Conservation (phyloP, 2,113 vertebrate genomes). For the Acinonyx jubatus region DNA sequence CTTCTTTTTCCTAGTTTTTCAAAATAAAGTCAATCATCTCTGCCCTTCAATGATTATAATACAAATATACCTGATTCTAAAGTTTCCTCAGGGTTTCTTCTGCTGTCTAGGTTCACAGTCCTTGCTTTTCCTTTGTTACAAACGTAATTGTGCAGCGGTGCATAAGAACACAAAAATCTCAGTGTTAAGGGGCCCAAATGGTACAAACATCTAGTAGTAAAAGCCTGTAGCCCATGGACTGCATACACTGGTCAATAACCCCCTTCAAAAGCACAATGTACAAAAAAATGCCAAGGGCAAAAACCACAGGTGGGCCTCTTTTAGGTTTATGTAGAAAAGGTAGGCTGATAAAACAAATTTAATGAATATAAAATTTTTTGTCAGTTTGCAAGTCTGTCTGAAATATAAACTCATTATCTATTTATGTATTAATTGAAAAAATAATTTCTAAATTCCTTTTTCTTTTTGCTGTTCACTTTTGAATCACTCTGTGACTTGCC, state of each 20-base stretch:
- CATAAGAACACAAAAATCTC: not conserved
- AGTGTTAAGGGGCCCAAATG: not conserved
- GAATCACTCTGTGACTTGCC: not conserved
- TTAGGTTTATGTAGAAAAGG: not conserved
- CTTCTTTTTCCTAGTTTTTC: slow-evolving; percentile 43
- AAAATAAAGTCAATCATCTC: slow-evolving; percentile 2
- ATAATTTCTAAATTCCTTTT: slow-evolving; percentile 18
- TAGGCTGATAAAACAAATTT: not conserved
- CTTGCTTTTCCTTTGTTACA: slow-evolving; percentile 28
- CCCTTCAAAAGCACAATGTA: not conserved
- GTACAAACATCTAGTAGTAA: not conserved
- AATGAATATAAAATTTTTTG: not conserved
- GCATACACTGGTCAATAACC: not conserved
- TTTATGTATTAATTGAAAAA: not conserved
- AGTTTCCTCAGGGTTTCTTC: slow-evolving; percentile 31
- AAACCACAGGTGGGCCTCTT: not conserved
- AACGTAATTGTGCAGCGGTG: not conserved
- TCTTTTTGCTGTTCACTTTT: slow-evolving; percentile 18
- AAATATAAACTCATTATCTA: not conserved
- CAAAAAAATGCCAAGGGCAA: not conserved
- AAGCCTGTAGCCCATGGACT: not conserved
- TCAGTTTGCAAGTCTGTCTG: not conserved
- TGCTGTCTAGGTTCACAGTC: not conserved
- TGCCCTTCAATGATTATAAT: not conserved
- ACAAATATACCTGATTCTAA: not conserved